Evolutionary conservation across 2,888 invertebrate genomes (phyloP).

Genomic region (Siphonodentalium dalli): DNA sequence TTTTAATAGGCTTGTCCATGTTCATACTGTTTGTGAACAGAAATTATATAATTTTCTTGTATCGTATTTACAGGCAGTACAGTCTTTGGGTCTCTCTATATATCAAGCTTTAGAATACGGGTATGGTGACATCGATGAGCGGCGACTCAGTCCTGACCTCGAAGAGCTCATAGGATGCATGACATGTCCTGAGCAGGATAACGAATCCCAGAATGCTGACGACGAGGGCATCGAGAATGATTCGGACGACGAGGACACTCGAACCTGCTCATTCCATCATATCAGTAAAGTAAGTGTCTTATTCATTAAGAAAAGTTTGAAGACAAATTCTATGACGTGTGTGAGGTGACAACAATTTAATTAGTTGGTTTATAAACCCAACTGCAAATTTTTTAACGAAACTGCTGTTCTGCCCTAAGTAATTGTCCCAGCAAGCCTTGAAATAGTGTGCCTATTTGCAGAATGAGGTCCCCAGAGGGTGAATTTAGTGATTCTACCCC

Average conservation of each 20-base stretch:
- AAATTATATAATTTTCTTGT: neutral
- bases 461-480: no score
- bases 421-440: no score
- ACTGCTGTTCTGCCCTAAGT: no score
- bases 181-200: constrained; percentile 77
- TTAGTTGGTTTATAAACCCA: no score
- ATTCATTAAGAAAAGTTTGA: neutral
- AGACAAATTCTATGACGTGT: no score
- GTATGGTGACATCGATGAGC: constrained; percentile 83
- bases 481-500: no score
- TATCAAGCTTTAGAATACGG: constrained; percentile 91
- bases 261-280: constrained; percentile 67
- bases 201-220: constrained; percentile 85
- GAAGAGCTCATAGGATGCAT: constrained; percentile 86
- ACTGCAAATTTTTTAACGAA: neutral
- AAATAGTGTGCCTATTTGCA: no score
- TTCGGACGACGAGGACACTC: constrained; percentile 56
- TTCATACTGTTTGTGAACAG: neutral
- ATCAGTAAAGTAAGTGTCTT: constrained; percentile 70
- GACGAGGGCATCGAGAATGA: constrained; percentile 70
- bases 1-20: no score
- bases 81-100: constrained; percentile 82
- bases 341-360: neutral
- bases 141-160: constrained; percentile 83
- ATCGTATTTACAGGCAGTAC: constrained; percentile 74